phyloP scores from a whole-genome alignment of 2,797 vertebrate genomes.

The Neosilurus hyrtlii region DNA sequence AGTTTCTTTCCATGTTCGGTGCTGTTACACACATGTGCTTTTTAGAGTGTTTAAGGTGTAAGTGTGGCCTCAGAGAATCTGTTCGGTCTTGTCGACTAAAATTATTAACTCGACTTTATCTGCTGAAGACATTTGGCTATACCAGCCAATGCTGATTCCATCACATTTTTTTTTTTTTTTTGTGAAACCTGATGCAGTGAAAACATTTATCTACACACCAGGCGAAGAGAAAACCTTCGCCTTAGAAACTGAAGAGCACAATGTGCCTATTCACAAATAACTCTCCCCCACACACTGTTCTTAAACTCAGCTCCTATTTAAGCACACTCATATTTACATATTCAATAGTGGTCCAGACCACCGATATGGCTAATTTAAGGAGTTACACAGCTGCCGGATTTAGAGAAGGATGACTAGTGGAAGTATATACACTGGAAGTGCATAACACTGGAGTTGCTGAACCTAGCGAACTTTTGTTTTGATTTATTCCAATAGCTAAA shows the following conservation, averaged over 20 bases:
- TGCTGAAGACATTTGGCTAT: conserved; percentile 40
- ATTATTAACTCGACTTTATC: conserved; percentile 47
- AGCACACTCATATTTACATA: conserved; percentile 33
- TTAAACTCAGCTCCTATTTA: conserved; percentile 42
- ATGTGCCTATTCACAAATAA: conserved; percentile 56
- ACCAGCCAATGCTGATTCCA: conserved; percentile 49
- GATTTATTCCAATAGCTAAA: not conserved
- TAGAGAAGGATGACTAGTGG: not conserved
- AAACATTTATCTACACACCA: conserved; percentile 57
- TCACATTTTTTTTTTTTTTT: conserved; percentile 45
- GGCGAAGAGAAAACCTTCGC: conserved; percentile 49
- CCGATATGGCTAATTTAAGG: not conserved
- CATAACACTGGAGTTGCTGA: not conserved
- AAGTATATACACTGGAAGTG: not conserved
- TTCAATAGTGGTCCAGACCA: conserved; percentile 36
- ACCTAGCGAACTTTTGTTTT: not conserved
- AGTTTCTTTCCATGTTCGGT: conserved; percentile 26
- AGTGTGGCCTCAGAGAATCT: conserved; percentile 12
- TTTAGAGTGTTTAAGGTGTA: conserved; percentile 15
- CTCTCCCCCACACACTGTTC: conserved; percentile 43
- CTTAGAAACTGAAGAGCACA: conserved; percentile 49
- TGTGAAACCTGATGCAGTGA: conserved; percentile 53
- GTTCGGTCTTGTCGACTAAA: conserved; percentile 37
- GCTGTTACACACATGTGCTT: conserved; percentile 28
- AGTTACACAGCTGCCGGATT: not conserved